Conservation (phyloP, 1,140 invertebrate species). For the Drosophila mayri region DNA sequence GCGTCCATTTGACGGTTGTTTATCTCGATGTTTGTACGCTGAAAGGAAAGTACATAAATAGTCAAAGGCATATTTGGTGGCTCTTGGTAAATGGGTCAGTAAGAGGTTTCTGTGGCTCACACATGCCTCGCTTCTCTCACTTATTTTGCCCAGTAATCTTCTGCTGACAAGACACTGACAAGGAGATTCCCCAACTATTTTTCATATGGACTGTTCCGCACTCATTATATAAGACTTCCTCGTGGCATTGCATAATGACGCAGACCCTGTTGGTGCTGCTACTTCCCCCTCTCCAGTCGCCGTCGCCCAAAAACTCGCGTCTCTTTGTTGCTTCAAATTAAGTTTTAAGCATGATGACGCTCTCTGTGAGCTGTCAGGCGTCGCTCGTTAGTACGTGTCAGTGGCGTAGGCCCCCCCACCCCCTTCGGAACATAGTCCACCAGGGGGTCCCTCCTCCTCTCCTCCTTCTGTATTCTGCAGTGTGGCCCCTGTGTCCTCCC, state of each 20-base stretch:
- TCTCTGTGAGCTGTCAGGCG: conserved; percentile 62
- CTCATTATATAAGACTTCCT: conserved; percentile 61
- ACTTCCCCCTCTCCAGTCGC: neutral
- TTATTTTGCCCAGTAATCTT: conserved; percentile 25
- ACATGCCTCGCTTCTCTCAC: conserved; percentile 27
- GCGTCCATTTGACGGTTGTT: conserved; percentile 18
- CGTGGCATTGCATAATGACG: conserved; percentile 68
- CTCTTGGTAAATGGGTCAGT: conserved; percentile 43
- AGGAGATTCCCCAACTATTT: conserved; percentile 32
- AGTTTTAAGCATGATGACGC: conserved; percentile 66
- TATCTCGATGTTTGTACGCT: neutral
- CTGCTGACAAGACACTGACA: conserved; percentile 39
- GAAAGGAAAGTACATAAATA: conserved; percentile 29
- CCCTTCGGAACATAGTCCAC: neutral
- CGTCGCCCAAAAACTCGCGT: conserved; percentile 5
- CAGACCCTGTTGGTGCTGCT: conserved; percentile 5
- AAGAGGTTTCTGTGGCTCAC: conserved; percentile 24
- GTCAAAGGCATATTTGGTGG: neutral
- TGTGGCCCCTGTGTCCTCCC: conserved; percentile 8
- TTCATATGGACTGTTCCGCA: conserved; percentile 31
- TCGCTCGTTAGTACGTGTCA: conserved; percentile 74
- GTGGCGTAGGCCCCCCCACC: conserved; percentile 32
- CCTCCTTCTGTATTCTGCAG: conserved; percentile 4
- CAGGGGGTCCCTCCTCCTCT: neutral
- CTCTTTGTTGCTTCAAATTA: conserved; percentile 66